A percentile compares a stretch with the other conserved stretches of the same genome.
Evolutionary conservation across 2,888 invertebrate genomes (phyloP).

Genomic region (Nomada fabriciana): DNA sequence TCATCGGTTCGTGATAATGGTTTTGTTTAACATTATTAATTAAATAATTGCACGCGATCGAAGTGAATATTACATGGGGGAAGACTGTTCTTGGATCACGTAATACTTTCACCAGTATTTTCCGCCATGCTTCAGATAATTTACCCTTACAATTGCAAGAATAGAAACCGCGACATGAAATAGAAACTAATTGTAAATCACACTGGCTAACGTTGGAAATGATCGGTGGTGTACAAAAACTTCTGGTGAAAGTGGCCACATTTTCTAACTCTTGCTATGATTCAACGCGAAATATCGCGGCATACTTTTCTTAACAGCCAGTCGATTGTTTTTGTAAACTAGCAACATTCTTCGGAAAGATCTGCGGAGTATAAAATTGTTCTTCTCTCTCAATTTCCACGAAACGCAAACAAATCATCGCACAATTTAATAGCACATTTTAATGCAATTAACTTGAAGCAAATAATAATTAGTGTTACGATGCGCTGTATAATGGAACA

Average conservation of each 20-base stretch:
- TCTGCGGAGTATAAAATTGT: no score
- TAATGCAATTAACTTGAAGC: constrained; percentile 17
- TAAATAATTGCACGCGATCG: no score
- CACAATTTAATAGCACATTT: background rate
- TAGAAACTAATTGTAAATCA: background rate
- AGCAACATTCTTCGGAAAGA: no score
- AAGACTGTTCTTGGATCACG: background rate
- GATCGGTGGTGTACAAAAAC: background rate
- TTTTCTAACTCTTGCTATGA: background rate
- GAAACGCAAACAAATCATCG: background rate
- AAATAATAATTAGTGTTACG: constrained; percentile 25
- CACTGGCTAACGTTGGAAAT: background rate
- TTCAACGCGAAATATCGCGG: background rate
- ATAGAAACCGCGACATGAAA: background rate
- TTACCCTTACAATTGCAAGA: background rate
- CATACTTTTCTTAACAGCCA: no score
- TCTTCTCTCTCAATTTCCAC: no score
- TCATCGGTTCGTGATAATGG: no score
- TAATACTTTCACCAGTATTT: background rate
- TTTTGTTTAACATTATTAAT: no score
- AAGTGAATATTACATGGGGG: no score
- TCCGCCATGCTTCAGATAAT: background rate
- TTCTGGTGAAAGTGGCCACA: background rate
- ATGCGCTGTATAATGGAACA: constrained; percentile 32
- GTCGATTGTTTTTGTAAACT: no score